A percentile compares a stretch with the other conserved stretches of the same genome.
Conservation (phyloP, 2,113 vertebrate species). For the Tauraco erythrolophus region DNA sequence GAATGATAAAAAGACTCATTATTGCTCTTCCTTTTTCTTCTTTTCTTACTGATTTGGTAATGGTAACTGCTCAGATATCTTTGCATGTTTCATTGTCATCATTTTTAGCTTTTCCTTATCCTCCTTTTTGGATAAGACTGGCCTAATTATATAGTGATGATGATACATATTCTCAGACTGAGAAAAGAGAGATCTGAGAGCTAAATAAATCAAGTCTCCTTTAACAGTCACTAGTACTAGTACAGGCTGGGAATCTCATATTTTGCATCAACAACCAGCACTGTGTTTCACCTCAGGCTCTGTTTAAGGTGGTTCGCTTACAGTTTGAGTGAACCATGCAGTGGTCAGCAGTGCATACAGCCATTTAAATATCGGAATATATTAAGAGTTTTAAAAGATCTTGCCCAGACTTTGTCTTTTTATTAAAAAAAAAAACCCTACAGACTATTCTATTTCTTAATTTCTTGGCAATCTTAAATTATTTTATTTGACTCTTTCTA, state of each 20-base stretch:
- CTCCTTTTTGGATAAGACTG: neutral
- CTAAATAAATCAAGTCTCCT: slow-evolving; percentile 44
- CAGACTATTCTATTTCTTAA: neutral
- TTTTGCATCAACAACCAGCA: neutral
- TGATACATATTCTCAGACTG: slow-evolving; percentile 30
- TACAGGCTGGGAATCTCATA: neutral
- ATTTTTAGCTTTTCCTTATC: slow-evolving; percentile 22
- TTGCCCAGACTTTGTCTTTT: neutral
- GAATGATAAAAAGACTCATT: slow-evolving; percentile 50
- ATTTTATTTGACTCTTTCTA: neutral
- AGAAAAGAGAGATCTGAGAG: neutral
- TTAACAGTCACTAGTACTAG: neutral
- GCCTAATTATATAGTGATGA: slow-evolving; percentile 41
- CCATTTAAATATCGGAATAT: neutral
- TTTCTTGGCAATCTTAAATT: neutral
- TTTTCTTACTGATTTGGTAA: slow-evolving; percentile 53
- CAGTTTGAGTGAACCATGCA: neutral
- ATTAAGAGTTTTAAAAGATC: neutral
- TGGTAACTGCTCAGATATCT: slow-evolving; percentile 24
- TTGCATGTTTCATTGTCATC: slow-evolving; percentile 37
- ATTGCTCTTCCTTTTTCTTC: slow-evolving; percentile 23
- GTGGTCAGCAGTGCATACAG: neutral
- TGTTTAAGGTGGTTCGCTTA: neutral
- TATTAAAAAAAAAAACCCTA: neutral
- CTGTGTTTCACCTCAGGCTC: neutral